Evolutionary conservation across 2,888 invertebrate species (phyloP), one percentile per base, ranked within the genome.

Genomic region (Temnothorax rugatulus): DNA sequence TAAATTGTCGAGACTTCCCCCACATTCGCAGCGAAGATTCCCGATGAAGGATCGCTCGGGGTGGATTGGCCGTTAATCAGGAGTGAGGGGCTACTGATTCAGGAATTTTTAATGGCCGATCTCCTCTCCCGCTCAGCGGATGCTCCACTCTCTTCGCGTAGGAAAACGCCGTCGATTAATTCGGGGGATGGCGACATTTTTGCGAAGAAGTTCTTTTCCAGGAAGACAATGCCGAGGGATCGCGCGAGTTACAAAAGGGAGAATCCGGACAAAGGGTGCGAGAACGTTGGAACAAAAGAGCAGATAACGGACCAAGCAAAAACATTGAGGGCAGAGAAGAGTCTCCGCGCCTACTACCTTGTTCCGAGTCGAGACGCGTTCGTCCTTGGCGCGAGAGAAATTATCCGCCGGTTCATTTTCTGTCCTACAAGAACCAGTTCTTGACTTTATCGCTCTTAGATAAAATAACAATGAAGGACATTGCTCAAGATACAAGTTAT

Each of bases 261-360:
- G 86, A 54, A 83, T 75, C 68, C 85, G 91, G 91, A 92, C 93
- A 92, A 93, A 92, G 93, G 91, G 91, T 90, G 92, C 91, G 91
- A 89, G 90, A 91, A 87, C 88, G 90, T 82, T 91, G 91, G 93
- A 93, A 94, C 94, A 94, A 94, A 68, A 93, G 93, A 89, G 87
- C 84, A 92, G 94, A 94, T 94, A 94, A 93, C 93, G 91, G 92
- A 89, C 90, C 90, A 89, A 91, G 91, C 91, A 92, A 93, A 94
- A 94, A 94, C 92, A 93, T 84, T 77, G 84, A 29, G 61, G 69
- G 71, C 79, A 44, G 57, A 71, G 75, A 73, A 76, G 34, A 84
- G 59, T 25, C 76, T 77, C 75, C 15, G 59, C 50, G 74, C 82
- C 83, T 81, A 54, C 29, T 34, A 34, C 73, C 82, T 82, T 50